Base-by-base conservation (phyloP, 2,888 invertebrate genomes). In the Campoplex nolae region DNA sequence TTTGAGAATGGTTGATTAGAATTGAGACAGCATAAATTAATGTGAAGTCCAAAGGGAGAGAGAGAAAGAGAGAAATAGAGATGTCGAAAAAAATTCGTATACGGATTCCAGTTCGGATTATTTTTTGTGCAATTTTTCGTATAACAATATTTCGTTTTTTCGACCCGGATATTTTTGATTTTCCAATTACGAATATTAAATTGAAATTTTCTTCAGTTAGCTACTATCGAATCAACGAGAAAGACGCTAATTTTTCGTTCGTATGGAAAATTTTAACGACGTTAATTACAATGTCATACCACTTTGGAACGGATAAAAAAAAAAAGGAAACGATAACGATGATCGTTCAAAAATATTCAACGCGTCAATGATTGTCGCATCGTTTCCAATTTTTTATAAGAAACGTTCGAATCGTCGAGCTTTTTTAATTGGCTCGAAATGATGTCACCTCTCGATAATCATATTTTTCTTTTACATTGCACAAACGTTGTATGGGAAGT, bases 71-170 rank as follows among this genome's bases (percentile, higher is more conserved):
- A 74, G 42, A 51, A 9, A 74, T 42, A 32, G 80, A 73, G 51
- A 80, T 48, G 62, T 71, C 9, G 9, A 48, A 68, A 51, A 54
- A 74, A 56, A 65, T 67, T 82, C 67, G 76, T 76, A 48, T 9
- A 48, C 32, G 32, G 42, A 76, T 32, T 62, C 62, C 45, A 45
- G 11, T 62, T 9, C 8, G 42, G 42, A 56, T 58, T 58, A 58
- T 35, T 45, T 9, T 11, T 2, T 45, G 11, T 45, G 45, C 13
- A 45, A 45, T 45, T 62, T 42, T 23, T 45, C 11, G 13, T 62
- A 18, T 42, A 67, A 45, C 51, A 51, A 51, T 51, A 45, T 18
- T 48, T 48, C 8, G 48, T 48, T 7, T 48, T 48, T 48, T 48
- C 18, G 16, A 18, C 13, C 35, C 38, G 23, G 23, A 23, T 58